Evolutionary conservation across 2,797 vertebrate species (phyloP), one percentile per base, ranked within the genome.

Genomic region (Scleropages formosus): DNA sequence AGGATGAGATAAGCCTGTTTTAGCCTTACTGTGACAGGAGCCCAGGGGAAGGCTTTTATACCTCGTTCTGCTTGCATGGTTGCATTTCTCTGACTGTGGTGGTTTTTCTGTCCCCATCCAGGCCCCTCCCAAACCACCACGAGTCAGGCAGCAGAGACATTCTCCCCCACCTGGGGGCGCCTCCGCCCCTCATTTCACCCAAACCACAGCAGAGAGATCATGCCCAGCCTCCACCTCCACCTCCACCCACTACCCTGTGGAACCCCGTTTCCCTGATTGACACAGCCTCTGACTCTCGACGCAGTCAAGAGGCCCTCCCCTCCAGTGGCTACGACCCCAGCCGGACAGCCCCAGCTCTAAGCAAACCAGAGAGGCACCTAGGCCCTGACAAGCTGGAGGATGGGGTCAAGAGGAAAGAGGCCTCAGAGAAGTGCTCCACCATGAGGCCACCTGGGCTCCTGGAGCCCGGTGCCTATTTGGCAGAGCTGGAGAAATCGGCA

Each of bases 101-200:
- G 12, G 44, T 53, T 51, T 12, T 26, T 15, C 47, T 20, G n/a
- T 60, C 79, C 26, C 47, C 20, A 68, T 0, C 0, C 84, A 98
- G 96, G 90, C 87, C 88, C 0, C 88, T 94, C 80, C 87, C 92
- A 31, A 95, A 88, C 87, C 95, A 95, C 79, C 95, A 94, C 0
- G 96, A 98, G 60, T 80, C 89, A 76, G 89, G 91, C 75, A 75
- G 87, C 77, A 89, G 96, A 4, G 96, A 98, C 39, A 84, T 91
- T 1, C 91, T 92, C 8, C 91, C 94, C 80, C 96, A 95, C 84
- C 93, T 98, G 1, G 96, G 96, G 0, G 97, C 94, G 7, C 97
- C 97, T 1, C 97, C 97, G 0, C 96, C 97, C 0, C 96, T 98
- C 85, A 98, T 98, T 86, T 98, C 97, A 0, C 97, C 97, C 10